phyloP scores from a whole-genome alignment of 2,797 vertebrate genomes.

The Artibeus jamaicensis region DNA sequence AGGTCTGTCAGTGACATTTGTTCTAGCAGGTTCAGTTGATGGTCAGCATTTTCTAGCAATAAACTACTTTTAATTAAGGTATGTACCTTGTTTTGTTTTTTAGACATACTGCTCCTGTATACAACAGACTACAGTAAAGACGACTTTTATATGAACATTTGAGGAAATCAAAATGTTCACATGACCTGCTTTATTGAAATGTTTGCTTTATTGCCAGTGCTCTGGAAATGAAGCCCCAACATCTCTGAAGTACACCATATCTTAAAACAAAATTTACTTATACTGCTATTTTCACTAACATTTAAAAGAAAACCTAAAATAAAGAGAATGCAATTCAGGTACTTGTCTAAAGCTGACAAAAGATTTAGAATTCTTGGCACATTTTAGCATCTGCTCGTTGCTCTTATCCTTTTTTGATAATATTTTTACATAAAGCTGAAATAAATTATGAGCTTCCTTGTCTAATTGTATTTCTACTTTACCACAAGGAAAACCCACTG shows the following conservation, averaged over 20 bases:
- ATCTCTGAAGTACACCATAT: background rate
- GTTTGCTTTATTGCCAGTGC: background rate
- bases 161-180: background rate
- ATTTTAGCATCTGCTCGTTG: constrained; percentile 43
- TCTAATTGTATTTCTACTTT: constrained; percentile 77
- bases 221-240: background rate
- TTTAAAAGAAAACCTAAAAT: background rate
- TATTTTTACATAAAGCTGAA: constrained; percentile 76
- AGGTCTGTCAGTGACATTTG: background rate
- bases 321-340: background rate
- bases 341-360: constrained; percentile 27
- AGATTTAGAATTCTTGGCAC: constrained; percentile 33
- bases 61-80: background rate
- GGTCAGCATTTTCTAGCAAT: background rate
- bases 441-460: constrained; percentile 74
- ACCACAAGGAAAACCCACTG: constrained; percentile 76
- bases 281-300: background rate
- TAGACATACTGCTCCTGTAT: background rate
- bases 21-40: background rate
- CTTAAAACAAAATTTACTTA: background rate
- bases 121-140: background rate
- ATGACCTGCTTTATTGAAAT: too few relatives aligned
- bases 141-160: too few relatives aligned
- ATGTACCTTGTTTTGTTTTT: background rate
- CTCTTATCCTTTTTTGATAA: constrained; percentile 64